Conservation (phyloP, 2,888 invertebrate genomes). For the Gastrophysa polygoni region DNA sequence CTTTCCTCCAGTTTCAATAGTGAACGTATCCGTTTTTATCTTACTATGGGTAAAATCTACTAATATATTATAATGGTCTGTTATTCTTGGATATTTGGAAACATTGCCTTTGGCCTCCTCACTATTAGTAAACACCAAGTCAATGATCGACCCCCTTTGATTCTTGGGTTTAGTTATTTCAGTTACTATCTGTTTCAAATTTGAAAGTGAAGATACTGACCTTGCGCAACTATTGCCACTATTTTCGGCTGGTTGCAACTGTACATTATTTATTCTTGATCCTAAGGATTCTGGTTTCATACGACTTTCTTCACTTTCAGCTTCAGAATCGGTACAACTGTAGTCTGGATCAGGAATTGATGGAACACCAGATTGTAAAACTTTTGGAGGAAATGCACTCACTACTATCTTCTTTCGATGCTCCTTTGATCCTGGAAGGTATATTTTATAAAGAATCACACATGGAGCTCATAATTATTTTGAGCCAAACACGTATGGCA, state of each 20-base stretch:
- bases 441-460: no score
- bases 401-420: slow-evolving; percentile 55
- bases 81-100: no score
- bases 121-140: background rate
- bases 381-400: slow-evolving; percentile 54
- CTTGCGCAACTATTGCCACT: slow-evolving; percentile 79
- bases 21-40: no score
- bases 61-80: no score
- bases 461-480: no score
- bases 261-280: slow-evolving; percentile 53
- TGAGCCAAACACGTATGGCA: no score
- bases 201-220: slow-evolving; percentile 49
- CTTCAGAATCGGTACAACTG: slow-evolving; percentile 86
- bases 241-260: slow-evolving; percentile 65
- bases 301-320: slow-evolving; percentile 59
- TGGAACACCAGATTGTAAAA: slow-evolving; percentile 60
- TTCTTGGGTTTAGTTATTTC: no score
- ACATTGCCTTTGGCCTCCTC: no score
- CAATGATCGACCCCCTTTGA: no score
- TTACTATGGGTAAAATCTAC: no score
- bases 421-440: slow-evolving; percentile 47
- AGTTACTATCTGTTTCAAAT: no score
- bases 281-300: slow-evolving; percentile 64
- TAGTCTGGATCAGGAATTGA: slow-evolving; percentile 94
- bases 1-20: no score